Percentiles rank a stretch among this genome's conserved stretches.
These are phyloP conservation scores for Caloenas nicobarica DNA, from an alignment of 2,113 vertebrate species.

Conservation along the genomic window DNA sequence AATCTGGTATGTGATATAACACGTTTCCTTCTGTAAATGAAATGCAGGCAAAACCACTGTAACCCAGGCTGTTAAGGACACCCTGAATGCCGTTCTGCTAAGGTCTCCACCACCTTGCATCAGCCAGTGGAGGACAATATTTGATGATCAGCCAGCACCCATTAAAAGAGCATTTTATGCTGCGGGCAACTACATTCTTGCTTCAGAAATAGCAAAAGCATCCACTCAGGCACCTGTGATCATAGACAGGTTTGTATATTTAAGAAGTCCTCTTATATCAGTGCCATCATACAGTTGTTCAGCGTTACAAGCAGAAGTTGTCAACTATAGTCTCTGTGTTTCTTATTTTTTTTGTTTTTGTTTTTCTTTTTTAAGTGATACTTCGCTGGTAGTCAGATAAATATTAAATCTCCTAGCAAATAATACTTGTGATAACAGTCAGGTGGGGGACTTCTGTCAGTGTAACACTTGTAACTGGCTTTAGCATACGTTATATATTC, in stretches of 20 bases:
- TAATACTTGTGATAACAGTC: not conserved
- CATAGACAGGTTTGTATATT: constrained; percentile 86
- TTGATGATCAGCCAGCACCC: constrained; percentile 85
- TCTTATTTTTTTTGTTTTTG: not conserved
- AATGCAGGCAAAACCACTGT: constrained; percentile 89
- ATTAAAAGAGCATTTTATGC: constrained; percentile 92
- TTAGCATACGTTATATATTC: not conserved
- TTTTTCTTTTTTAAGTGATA: not conserved
- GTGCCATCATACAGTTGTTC: not conserved
- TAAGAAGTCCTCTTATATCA: not conserved
- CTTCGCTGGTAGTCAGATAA: not conserved
- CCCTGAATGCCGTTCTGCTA: constrained; percentile 80
- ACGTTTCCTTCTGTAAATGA: not conserved
- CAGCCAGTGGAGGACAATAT: constrained; percentile 82
- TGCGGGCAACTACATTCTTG: constrained; percentile 91
- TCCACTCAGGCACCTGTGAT: constrained; percentile 82
- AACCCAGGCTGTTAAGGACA: constrained; percentile 80
- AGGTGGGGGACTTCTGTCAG: not conserved
- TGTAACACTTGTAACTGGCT: not conserved
- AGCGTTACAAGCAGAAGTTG: not conserved
- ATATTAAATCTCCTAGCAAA: not conserved
- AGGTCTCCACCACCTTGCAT: constrained; percentile 85
- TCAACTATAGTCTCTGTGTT: not conserved
- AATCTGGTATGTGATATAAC: not conserved
- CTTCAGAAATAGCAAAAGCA: constrained; percentile 80